Conservation (phyloP, 2,888 invertebrate genomes). For the Pterostichus niger region DNA sequence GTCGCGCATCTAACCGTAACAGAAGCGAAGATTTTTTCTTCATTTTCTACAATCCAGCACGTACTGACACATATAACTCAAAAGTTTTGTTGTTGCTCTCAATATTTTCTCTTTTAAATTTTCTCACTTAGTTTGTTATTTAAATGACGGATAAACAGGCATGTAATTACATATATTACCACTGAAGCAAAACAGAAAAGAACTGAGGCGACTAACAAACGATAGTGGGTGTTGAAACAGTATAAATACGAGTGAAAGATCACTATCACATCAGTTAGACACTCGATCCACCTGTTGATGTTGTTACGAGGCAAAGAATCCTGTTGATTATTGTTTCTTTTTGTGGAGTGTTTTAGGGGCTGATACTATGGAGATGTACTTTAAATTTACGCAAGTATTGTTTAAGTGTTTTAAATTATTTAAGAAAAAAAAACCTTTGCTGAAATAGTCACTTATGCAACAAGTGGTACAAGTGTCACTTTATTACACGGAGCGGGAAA, state of each 20-base stretch:
- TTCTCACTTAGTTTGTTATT: slow-evolving; percentile 28
- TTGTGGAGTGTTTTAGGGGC: too few species aligned
- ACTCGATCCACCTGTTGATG: not conserved
- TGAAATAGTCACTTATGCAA: too few species aligned
- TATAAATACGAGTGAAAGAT: slow-evolving; percentile 36
- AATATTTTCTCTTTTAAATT: not conserved
- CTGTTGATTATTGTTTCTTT: not conserved
- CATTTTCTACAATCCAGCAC: slow-evolving; percentile 22
- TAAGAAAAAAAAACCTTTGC: too few species aligned
- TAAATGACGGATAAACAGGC: slow-evolving; percentile 15
- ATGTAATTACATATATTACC: slow-evolving; percentile 51
- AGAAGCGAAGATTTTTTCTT: not conserved
- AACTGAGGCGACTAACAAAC: not conserved
- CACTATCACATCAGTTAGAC: not conserved
- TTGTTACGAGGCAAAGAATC: not conserved
- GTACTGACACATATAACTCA: slow-evolving; percentile 38
- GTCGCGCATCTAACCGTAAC: too few species aligned
- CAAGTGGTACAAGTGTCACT: too few species aligned
- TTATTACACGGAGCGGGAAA: too few species aligned
- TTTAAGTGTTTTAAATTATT: not conserved
- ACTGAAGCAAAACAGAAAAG: slow-evolving; percentile 35
- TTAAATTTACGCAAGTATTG: slow-evolving; percentile 1
- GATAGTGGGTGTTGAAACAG: slow-evolving; percentile 1
- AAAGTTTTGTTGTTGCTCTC: slow-evolving; percentile 40
- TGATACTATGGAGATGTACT: not conserved